Conservation (phyloP, 1,140 invertebrate genomes). For the Cydia pomonella region DNA sequence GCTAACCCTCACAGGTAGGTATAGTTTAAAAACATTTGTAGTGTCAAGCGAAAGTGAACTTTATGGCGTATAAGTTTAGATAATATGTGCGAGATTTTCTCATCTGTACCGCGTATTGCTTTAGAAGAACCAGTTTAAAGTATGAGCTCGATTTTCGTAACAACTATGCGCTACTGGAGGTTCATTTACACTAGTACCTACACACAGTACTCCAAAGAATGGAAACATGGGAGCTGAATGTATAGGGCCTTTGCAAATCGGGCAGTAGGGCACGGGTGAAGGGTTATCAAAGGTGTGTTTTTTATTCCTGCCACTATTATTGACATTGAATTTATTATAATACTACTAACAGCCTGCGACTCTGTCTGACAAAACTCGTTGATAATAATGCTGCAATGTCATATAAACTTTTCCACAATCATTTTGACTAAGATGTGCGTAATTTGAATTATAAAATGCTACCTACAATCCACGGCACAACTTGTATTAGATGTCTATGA, state of each 20-base stretch:
- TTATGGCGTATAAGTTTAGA: neutral
- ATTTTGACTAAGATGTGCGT: no score
- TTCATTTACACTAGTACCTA: neutral
- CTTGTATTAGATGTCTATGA: neutral
- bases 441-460: no score
- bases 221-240: neutral
- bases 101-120: neutral
- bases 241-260: neutral
- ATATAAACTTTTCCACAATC: no score
- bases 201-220: neutral
- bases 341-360: neutral
- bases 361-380: neutral
- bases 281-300: slow-evolving; percentile 19
- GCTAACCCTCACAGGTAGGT: slow-evolving; percentile 2
- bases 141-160: neutral
- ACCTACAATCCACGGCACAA: no score
- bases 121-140: neutral
- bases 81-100: neutral
- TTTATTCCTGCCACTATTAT: neutral
- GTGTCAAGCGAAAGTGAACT: neutral
- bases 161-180: neutral
- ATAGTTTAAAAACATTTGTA: neutral
- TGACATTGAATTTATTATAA: neutral
- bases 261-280: slow-evolving; percentile 12
- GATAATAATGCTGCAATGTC: no score